Base-by-base conservation (phyloP, 2,888 invertebrate species). In the Rhabditophanes sp. region DNA sequence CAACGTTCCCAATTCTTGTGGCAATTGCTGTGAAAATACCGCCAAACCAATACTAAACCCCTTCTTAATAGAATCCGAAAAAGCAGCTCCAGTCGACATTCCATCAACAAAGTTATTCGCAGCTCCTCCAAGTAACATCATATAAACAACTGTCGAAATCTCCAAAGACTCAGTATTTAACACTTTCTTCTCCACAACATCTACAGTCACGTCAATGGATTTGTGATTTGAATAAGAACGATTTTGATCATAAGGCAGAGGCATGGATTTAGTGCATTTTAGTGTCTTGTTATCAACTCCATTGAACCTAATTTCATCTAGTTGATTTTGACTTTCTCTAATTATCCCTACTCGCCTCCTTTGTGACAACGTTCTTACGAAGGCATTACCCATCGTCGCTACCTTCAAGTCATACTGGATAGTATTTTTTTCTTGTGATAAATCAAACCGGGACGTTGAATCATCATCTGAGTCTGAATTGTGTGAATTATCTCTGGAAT, bases 91-190 rank as follows among this genome's bases (percentile, higher is more conserved):
- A 40, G 52, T 57, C 18, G 56, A 56, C 57, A 59, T 58, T 31
- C 59, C 59, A 39, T 59, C 59, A 11, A 59, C 57, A 30, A 59
- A 59, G 24, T 59, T 59, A 32, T 59, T 59, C 11, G 55, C 53
- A 2, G 49, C 46, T 15, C 50, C 50, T 7, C 59, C 59, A 33
- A 59, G 56, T 18, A 59, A 49, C 21, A 59, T 54, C 59, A 59
- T 59, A 30, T 58, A 58, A 9, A 56, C 58, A 9, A 58, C 58
- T 15, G 50, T 51, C 12, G 55, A 55, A 4, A 54, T 52, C 40
- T 58, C 56, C 18, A 54, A 41, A 9, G 44, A 31, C 1, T 37
- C 45, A 15, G 55, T 49, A 12, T 53, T 50, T 24, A 58, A 43
- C 2, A 58, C 48, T 26, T 42, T 33, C 30, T 56, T 58, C 36